phyloP scores from a whole-genome alignment of 2,797 vertebrate species.

The Macrochelys suwanniensis region DNA sequence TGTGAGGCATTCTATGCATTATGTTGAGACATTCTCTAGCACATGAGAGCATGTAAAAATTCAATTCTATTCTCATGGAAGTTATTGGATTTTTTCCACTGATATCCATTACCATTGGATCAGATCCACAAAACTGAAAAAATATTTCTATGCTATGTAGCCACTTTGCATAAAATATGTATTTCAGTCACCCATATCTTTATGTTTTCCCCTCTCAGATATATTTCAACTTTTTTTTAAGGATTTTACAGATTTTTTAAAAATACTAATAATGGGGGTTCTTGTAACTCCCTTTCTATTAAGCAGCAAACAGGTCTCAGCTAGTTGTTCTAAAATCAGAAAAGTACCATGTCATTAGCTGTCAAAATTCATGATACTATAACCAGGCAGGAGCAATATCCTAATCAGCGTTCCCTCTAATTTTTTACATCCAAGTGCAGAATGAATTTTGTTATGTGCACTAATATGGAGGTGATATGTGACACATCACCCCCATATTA shows the following conservation, averaged over 20 bases:
- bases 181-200: not conserved
- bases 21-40: not conserved
- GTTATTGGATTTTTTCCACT: not conserved
- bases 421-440: no score
- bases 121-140: no score
- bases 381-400: not conserved
- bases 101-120: no score
- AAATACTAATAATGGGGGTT: not conserved
- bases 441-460: no score
- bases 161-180: fast-evolving
- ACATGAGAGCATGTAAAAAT: not conserved
- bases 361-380: not conserved
- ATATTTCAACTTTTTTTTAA: not conserved
- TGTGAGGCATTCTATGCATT: not conserved
- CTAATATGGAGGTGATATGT: no score
- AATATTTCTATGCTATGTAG: not conserved
- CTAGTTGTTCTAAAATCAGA: not conserved
- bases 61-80: not conserved
- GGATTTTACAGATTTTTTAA: not conserved
- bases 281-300: not conserved
- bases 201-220: not conserved
- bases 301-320: not conserved
- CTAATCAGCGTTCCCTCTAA: not conserved
- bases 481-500: no score
- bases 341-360: slow-evolving; percentile 8